These are phyloP conservation scores for Frankliniella intonsa DNA, from an alignment of 2,888 invertebrate genomes.

Conservation along the genomic window DNA sequence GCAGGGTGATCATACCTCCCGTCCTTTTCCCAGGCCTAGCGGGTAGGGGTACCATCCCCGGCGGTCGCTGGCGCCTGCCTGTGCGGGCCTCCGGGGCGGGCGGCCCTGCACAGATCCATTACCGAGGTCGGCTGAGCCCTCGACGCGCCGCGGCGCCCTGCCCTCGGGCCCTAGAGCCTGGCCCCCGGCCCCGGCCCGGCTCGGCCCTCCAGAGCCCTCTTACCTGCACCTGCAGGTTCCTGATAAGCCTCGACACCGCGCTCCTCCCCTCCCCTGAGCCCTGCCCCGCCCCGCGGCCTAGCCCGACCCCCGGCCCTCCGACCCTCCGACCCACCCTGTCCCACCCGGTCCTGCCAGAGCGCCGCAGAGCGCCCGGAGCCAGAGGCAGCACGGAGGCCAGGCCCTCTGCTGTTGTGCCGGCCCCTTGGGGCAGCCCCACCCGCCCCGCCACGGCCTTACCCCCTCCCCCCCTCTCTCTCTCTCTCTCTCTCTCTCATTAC, in stretches of 20 bases:
- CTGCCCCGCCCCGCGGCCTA: not conserved
- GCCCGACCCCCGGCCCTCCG: not conserved
- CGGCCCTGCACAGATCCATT: not conserved
- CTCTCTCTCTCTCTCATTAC: not conserved
- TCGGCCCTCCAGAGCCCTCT: not conserved
- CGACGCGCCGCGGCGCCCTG: not conserved
- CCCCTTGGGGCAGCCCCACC: not conserved
- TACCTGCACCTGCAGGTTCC: constrained; percentile 9
- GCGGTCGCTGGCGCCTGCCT: not conserved
- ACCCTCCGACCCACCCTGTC: too few relatives aligned
- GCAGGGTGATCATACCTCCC: too few relatives aligned
- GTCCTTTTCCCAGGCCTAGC: too few relatives aligned
- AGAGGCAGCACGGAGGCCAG: too few relatives aligned
- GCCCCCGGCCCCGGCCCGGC: not conserved
- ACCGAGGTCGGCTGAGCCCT: not conserved
- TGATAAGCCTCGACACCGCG: not conserved
- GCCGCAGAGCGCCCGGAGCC: too few relatives aligned
- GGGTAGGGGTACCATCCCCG: too few relatives aligned
- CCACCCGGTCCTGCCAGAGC: too few relatives aligned
- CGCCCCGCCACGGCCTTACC: not conserved
- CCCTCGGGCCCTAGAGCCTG: not conserved
- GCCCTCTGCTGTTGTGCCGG: not conserved
- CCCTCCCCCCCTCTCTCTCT: not conserved
- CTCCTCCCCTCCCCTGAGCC: not conserved
- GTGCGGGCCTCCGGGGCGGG: not conserved